A percentile compares a stretch with the other conserved stretches of the same genome.
Conservation (phyloP, 2,113 vertebrate species). For the Rhinopomastus cyanomelas region DNA sequence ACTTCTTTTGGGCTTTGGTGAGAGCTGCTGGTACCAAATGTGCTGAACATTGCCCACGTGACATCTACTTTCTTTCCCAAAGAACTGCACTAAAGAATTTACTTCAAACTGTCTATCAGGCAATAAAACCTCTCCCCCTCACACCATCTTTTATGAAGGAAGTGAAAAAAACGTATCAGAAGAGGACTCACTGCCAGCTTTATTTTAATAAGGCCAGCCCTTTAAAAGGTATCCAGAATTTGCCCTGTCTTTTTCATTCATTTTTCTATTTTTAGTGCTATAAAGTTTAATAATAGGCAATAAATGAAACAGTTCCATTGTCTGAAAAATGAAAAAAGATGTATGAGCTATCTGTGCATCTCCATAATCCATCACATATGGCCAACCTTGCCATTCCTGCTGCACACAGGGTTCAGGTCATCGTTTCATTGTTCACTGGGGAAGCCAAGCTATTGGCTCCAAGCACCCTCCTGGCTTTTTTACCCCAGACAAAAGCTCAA, state of each 20-base stretch:
- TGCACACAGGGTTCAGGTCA: not conserved
- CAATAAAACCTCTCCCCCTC: constrained; percentile 29
- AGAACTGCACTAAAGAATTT: not conserved
- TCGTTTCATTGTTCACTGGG: constrained; percentile 9
- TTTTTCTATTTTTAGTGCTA: constrained; percentile 76
- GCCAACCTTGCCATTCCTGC: not conserved
- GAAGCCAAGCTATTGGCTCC: not conserved
- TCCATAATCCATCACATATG: constrained; percentile 84
- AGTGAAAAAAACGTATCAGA: constrained; percentile 16
- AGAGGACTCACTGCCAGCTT: constrained; percentile 34
- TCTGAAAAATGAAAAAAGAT: constrained; percentile 84
- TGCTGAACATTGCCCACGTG: not conserved
- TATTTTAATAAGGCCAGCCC: constrained; percentile 34
- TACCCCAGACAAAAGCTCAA: constrained; percentile 11
- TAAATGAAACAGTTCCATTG: constrained; percentile 86
- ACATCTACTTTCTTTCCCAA: constrained; percentile 19
- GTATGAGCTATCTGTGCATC: constrained; percentile 77
- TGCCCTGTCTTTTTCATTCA: constrained; percentile 71
- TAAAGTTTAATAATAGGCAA: constrained; percentile 81
- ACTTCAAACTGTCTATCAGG: constrained; percentile 14
- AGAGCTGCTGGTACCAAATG: not conserved
- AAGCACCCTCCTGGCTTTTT: not conserved
- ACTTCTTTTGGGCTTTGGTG: not conserved
- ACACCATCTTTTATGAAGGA: constrained; percentile 55
- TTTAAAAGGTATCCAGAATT: constrained; percentile 58